These are phyloP conservation scores for Melanostoma scalare DNA, from an alignment of 2,888 invertebrate species.

Conservation along the genomic window DNA sequence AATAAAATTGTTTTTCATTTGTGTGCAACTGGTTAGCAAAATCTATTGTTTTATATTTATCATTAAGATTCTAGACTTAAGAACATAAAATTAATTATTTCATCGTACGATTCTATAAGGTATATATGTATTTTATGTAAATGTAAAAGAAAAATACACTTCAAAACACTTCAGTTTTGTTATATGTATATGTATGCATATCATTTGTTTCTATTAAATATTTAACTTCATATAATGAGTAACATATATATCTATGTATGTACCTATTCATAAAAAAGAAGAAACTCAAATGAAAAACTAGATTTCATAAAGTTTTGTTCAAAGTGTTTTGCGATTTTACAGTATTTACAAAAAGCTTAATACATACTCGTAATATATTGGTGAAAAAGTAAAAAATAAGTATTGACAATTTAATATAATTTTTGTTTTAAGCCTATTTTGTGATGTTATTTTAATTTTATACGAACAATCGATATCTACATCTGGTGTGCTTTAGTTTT, in stretches of 20 bases:
- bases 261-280: conserved; percentile 15
- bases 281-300: conserved; percentile 21
- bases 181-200: conserved; percentile 6
- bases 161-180: neutral
- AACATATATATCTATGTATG: conserved; percentile 17
- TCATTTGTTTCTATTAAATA: conserved; percentile 17
- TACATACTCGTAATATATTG: conserved; percentile 11
- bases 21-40: conserved; percentile 33
- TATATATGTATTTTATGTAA: conserved; percentile 12
- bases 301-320: conserved; percentile 31
- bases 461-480: conserved; percentile 42
- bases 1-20: conserved; percentile 9
- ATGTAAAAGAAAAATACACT: neutral
- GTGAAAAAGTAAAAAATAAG: conserved; percentile 59
- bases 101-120: neutral
- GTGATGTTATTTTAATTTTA: conserved; percentile 17
- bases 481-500: conserved; percentile 37
- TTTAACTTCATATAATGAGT: conserved; percentile 33
- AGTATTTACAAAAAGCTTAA: conserved; percentile 64
- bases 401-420: conserved; percentile 30
- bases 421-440: conserved; percentile 12
- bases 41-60: conserved; percentile 2
- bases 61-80: conserved; percentile 22
- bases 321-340: conserved; percentile 56
- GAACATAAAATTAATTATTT: conserved; percentile 28